phyloP scores from a whole-genome alignment of 1,140 invertebrate species.

The Euwallacea similis region DNA sequence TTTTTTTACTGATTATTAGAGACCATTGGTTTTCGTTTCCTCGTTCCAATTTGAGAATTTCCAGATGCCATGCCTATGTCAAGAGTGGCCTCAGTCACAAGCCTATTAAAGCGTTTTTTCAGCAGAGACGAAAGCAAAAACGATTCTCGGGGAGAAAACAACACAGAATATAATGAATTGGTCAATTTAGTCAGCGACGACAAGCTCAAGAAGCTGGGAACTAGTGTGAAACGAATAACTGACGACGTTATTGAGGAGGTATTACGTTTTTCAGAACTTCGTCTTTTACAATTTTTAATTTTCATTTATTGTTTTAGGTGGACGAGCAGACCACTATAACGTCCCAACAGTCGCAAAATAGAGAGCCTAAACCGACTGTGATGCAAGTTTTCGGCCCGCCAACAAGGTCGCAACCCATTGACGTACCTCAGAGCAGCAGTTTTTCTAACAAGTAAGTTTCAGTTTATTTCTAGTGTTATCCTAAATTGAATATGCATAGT shows the following conservation, averaged over 20 bases:
- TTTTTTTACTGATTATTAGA: not conserved
- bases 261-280: slow-evolving; percentile 40
- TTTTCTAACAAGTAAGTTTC: slow-evolving; percentile 36
- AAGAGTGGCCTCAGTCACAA: slow-evolving; percentile 71
- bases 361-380: slow-evolving; percentile 59
- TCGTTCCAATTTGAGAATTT: slow-evolving; percentile 28
- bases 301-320: slow-evolving; percentile 44
- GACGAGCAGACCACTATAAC: slow-evolving; percentile 79
- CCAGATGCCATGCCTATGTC: slow-evolving; percentile 59
- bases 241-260: slow-evolving; percentile 76
- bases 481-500: slow-evolving; percentile 9
- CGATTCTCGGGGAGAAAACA: slow-evolving; percentile 51
- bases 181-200: slow-evolving; percentile 37
- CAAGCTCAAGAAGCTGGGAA: slow-evolving; percentile 26
- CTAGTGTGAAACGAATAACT: slow-evolving; percentile 70
- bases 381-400: slow-evolving; percentile 60
- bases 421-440: slow-evolving; percentile 51
- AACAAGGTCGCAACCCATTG: slow-evolving; percentile 55
- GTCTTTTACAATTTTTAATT: not conserved
- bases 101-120: slow-evolving; percentile 73
- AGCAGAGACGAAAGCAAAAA: slow-evolving; percentile 66
- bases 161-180: slow-evolving; percentile 40
- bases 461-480: not conserved
- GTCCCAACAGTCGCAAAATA: slow-evolving; percentile 62
- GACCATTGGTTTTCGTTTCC: slow-evolving; percentile 39